A percentile compares a stretch with the other conserved stretches of the same genome.
These are phyloP conservation scores for Calameuta filiformis DNA, from an alignment of 2,888 invertebrate genomes.

Conservation along the genomic window DNA sequence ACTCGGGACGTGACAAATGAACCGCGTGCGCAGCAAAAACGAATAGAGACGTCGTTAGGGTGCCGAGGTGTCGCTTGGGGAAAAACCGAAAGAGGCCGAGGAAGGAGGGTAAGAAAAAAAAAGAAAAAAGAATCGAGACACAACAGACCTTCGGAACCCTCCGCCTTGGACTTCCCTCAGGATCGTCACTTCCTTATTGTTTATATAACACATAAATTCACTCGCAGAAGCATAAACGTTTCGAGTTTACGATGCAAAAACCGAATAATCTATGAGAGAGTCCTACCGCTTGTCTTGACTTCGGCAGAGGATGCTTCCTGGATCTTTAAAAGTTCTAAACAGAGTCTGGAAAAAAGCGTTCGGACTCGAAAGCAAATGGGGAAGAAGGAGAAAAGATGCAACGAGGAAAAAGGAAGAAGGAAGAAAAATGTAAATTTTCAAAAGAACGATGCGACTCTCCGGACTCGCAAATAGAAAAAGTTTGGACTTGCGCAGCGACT, in stretches of 20 bases:
- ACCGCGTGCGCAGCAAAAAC: not conserved
- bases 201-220: slow-evolving; percentile 45
- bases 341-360: no score
- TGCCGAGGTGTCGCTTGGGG: not conserved
- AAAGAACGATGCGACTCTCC: no score
- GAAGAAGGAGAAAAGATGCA: no score
- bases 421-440: no score
- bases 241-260: slow-evolving; percentile 38
- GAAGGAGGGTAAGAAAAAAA: slow-evolving; percentile 8
- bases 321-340: no score
- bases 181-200: slow-evolving; percentile 45
- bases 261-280: slow-evolving; percentile 38
- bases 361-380: no score
- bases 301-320: no score
- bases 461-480: no score
- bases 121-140: slow-evolving; percentile 5
- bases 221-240: slow-evolving; percentile 29
- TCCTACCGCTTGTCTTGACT: no score
- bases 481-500: slow-evolving; percentile 1
- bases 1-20: no score
- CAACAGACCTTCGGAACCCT: not conserved
- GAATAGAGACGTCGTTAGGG: not conserved
- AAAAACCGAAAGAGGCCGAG: slow-evolving; percentile 13
- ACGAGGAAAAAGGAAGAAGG: no score
- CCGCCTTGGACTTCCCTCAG: not conserved